phyloP scores from a whole-genome alignment of 2,113 vertebrate genomes.

The Prietella phreatophila region DNA sequence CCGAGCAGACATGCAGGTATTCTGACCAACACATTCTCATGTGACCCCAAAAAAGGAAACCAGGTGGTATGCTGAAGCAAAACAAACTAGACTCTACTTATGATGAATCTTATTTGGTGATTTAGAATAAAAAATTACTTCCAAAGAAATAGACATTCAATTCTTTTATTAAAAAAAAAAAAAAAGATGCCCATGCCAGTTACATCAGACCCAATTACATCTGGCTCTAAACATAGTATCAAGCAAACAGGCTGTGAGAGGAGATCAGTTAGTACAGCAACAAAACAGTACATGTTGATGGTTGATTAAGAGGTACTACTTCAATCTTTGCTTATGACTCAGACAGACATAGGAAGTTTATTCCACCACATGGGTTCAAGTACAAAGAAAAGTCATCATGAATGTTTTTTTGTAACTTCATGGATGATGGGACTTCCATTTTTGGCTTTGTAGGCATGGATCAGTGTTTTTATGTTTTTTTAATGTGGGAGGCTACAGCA shows the following conservation, averaged over 20 bases:
- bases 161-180: not conserved
- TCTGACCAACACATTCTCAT: constrained; percentile 31
- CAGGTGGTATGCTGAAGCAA: constrained; percentile 23
- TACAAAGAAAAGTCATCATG: not conserved
- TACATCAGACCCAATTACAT: not conserved
- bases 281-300: not conserved
- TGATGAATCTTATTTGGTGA: not conserved
- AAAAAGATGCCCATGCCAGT: not conserved
- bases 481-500: not conserved
- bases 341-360: not conserved
- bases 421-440: not conserved
- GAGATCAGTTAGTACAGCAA: not conserved
- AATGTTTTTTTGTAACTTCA: not conserved
- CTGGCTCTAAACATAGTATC: not conserved
- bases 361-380: not conserved
- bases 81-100: not conserved
- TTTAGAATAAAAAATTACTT: not conserved
- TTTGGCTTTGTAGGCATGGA: not conserved
- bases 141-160: not conserved
- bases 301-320: not conserved
- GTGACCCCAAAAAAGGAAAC: constrained; percentile 29
- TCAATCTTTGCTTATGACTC: not conserved
- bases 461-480: not conserved
- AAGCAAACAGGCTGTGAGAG: not conserved
- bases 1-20: constrained; percentile 3